Conservation (phyloP, 2,113 vertebrate genomes). For the Embiotoca jacksoni region DNA sequence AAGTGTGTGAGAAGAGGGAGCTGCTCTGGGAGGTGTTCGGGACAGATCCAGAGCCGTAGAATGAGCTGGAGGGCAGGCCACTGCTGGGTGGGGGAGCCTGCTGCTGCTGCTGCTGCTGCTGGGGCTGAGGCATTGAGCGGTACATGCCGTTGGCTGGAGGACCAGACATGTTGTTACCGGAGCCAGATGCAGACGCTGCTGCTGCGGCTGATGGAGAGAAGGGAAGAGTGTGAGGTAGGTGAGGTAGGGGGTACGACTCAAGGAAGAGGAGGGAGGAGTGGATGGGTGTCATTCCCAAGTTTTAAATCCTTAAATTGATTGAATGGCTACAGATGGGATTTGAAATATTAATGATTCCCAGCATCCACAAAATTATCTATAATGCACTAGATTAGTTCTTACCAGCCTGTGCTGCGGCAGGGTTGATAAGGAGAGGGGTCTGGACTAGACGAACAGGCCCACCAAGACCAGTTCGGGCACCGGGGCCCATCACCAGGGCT, state of each 20-base stretch:
- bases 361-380: background rate
- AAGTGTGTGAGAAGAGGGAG: slow-evolving; percentile 95
- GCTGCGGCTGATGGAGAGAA: slow-evolving; percentile 76
- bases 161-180: slow-evolving; percentile 92
- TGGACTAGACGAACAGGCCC: slow-evolving; percentile 95
- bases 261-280: background rate
- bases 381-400: slow-evolving; percentile 17
- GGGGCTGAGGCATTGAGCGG: slow-evolving; percentile 90
- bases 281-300: no score
- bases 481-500: slow-evolving; percentile 94
- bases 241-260: background rate
- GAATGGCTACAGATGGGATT: background rate
- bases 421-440: slow-evolving; percentile 94
- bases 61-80: slow-evolving; percentile 93
- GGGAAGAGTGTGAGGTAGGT: background rate
- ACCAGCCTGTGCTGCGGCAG: slow-evolving; percentile 96
- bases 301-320: no score
- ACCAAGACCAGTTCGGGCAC: slow-evolving; percentile 91
- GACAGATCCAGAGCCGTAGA: slow-evolving; percentile 93
- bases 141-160: slow-evolving; percentile 94
- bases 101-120: slow-evolving; percentile 86
- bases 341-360: background rate
- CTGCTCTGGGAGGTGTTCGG: slow-evolving; percentile 94
- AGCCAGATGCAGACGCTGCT: slow-evolving; percentile 92
- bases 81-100: slow-evolving; percentile 89